Evolutionary conservation across 1,140 invertebrate species (phyloP), one percentile per base, ranked within the genome.

Genomic region (Ceratosolen fusciceps): DNA sequence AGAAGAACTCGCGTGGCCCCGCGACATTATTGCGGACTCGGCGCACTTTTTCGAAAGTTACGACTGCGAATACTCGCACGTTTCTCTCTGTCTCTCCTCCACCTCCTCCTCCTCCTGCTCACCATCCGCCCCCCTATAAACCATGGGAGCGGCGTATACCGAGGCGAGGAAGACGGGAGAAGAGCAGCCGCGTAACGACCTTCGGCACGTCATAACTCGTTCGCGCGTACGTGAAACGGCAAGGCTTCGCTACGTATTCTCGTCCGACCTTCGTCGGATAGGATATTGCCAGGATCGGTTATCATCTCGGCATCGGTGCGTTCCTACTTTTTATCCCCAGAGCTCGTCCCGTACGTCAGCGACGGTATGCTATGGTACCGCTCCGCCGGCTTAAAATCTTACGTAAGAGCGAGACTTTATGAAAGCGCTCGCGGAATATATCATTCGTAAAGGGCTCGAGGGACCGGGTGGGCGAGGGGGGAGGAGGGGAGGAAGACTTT

Each of bases 31-130:
- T 31, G 0, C 74, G 0, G 26, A 68, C 43, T 77, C 29, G n/a
- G n/a, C 21, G 68, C 39, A 77, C 29, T 72, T 78, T 78, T 72
- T 29, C 43, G 19, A 39, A 71, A 71, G 71, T 71, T 77, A 77
- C 54, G 37, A 29, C 52, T 39, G 52, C 52, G 52, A 49, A 52
- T 49, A 31, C 19, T 29, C 14, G 21, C 34, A n/a, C n/a, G n/a
- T n/a, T n/a, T n/a, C n/a, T n/a, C n/a, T n/a, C n/a, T n/a, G n/a
- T n/a, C n/a, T n/a, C n/a, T n/a, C n/a, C n/a, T n/a, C n/a, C n/a
- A n/a, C n/a, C n/a, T n/a, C n/a, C n/a, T n/a, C n/a, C n/a, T n/a
- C n/a, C n/a, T n/a, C n/a, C n/a, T n/a, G n/a, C n/a, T n/a, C n/a
- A n/a, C n/a, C n/a, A n/a, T n/a, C n/a, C n/a, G 26, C n/a, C 21